Conservation (phyloP, 2,888 invertebrate species). For the Tipula unca region DNA sequence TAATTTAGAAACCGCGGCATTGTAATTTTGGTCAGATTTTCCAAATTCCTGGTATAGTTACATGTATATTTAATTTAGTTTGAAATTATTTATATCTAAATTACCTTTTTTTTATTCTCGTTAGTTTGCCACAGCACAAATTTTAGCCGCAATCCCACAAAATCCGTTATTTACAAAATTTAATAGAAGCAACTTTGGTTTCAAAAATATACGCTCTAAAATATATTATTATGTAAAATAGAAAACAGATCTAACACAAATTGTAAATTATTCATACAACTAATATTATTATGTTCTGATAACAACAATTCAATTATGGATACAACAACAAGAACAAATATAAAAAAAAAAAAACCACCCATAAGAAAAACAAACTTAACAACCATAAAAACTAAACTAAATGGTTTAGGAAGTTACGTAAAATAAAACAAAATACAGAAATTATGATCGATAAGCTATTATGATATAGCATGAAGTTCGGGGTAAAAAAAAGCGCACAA, state of each 20-base stretch:
- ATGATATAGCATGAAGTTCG: background rate
- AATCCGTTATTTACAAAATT: no score
- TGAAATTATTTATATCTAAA: no score
- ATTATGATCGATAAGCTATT: conserved; percentile 14
- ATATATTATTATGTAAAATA: no score
- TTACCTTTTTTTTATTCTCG: no score
- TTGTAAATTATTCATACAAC: background rate
- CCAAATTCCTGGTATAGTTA: no score
- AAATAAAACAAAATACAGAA: background rate
- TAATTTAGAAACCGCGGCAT: no score
- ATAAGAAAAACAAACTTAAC: background rate
- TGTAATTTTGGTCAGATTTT: no score
- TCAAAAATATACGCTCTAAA: no score
- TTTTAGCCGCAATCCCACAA: no score
- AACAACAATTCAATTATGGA: background rate
- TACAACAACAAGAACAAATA: background rate
- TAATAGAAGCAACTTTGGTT: no score
- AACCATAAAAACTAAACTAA: background rate
- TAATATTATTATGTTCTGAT: background rate
- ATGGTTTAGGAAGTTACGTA: background rate
- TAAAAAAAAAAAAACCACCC: background rate
- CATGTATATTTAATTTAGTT: no score
- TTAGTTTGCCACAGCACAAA: no score
- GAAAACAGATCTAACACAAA: background rate
- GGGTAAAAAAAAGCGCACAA: background rate